Conservation (phyloP, 2,797 vertebrate species). For the Serranus cabrilla region DNA sequence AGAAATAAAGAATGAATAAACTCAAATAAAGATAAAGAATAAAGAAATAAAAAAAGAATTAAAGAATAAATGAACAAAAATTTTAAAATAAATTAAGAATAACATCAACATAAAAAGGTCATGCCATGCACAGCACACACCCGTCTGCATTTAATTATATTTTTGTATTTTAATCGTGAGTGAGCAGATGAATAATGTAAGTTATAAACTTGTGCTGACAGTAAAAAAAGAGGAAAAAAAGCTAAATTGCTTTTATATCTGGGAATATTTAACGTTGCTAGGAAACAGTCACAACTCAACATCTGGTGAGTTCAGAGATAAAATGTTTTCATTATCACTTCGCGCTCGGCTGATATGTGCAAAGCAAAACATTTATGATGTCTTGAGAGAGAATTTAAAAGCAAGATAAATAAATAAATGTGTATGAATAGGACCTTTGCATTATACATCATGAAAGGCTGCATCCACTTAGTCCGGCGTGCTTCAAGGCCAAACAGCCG, state of each 20-base stretch:
- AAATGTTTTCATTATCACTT: slow-evolving; percentile 34
- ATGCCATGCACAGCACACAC: background rate
- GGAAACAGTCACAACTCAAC: slow-evolving; percentile 50
- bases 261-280: slow-evolving; percentile 48
- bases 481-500: slow-evolving; percentile 39
- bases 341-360: slow-evolving; percentile 19
- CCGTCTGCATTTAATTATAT: background rate
- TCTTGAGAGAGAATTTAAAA: slow-evolving; percentile 7
- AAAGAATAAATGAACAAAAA: too few relatives aligned
- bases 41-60: too few relatives aligned
- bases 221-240: slow-evolving; percentile 10
- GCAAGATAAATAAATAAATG: slow-evolving; percentile 15
- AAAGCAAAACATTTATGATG: slow-evolving; percentile 17
- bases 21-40: too few relatives aligned
- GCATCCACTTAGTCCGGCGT: slow-evolving; percentile 28
- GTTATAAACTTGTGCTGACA: background rate
- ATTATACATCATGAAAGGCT: slow-evolving; percentile 28
- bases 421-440: slow-evolving; percentile 16
- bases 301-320: slow-evolving; percentile 43
- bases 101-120: background rate
- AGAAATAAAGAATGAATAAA: too few relatives aligned
- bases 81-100: too few relatives aligned
- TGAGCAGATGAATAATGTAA: slow-evolving; percentile 28
- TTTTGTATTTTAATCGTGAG: slow-evolving; percentile 11
- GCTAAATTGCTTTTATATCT: slow-evolving; percentile 41